These are phyloP conservation scores for Strigamia transsilvanica DNA, from an alignment of 2,888 invertebrate species.

Conservation along the genomic window DNA sequence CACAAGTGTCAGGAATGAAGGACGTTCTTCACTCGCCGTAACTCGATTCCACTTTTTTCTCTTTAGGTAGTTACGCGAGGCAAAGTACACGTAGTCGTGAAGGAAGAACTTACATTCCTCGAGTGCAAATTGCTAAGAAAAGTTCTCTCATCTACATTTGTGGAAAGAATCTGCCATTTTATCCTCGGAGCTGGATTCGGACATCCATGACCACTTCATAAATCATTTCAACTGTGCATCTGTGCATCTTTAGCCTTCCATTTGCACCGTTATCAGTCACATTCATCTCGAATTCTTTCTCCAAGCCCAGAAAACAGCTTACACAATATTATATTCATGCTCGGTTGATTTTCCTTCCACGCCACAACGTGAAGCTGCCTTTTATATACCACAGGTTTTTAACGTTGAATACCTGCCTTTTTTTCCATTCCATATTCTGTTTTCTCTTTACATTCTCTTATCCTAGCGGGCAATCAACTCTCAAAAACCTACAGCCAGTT, in stretches of 20 bases:
- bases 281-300: conserved; percentile 21
- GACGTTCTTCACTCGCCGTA: conserved; percentile 17
- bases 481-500: conserved; percentile 24
- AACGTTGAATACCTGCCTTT: conserved; percentile 10
- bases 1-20: not conserved
- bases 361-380: conserved; percentile 13
- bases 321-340: conserved; percentile 26
- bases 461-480: conserved; percentile 24
- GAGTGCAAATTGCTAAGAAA: conserved; percentile 21
- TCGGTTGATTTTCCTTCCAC: conserved; percentile 16
- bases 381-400: conserved; percentile 30
- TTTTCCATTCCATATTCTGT: conserved; percentile 10
- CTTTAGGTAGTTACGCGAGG: conserved; percentile 16
- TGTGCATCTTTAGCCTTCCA: conserved; percentile 12
- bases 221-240: conserved; percentile 21
- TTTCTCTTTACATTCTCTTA: conserved; percentile 13
- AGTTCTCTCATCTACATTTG: not conserved
- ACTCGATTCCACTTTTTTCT: not conserved
- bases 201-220: conserved; percentile 30
- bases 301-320: not conserved
- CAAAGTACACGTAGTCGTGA: not conserved
- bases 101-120: conserved; percentile 3
- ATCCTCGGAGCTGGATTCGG: not conserved
- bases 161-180: conserved; percentile 1
- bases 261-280: conserved; percentile 12